These are phyloP conservation scores for Aporophyla nigra DNA, from an alignment of 2,888 invertebrate species.

Conservation along the genomic window DNA sequence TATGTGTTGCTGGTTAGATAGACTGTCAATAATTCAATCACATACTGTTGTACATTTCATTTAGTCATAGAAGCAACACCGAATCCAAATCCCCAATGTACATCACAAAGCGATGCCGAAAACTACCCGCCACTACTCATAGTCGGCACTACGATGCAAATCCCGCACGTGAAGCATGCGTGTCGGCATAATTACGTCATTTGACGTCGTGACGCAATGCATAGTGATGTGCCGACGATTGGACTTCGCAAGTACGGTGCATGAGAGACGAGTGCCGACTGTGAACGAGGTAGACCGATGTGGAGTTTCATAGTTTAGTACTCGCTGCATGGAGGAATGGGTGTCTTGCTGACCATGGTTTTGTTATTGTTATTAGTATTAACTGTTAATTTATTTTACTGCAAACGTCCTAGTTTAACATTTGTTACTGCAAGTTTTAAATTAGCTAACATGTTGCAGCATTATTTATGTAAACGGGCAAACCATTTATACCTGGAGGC, in stretches of 20 bases:
- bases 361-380: too few relatives aligned
- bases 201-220: slow-evolving; percentile 47
- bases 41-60: background rate
- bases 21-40: background rate
- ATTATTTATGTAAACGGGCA: too few relatives aligned
- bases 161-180: slow-evolving; percentile 42
- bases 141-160: slow-evolving; percentile 29
- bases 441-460: too few relatives aligned
- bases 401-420: too few relatives aligned
- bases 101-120: slow-evolving; percentile 12
- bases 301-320: background rate
- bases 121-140: slow-evolving; percentile 28
- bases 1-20: background rate
- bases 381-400: too few relatives aligned
- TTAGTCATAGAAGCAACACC: background rate
- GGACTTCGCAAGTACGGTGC: slow-evolving; percentile 2
- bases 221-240: slow-evolving; percentile 46
- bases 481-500: too few relatives aligned
- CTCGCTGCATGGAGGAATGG: too few relatives aligned
- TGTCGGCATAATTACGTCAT: slow-evolving; percentile 57
- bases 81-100: background rate
- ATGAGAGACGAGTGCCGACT: slow-evolving; percentile 14
- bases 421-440: too few relatives aligned
- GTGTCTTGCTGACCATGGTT: too few relatives aligned
- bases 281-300: slow-evolving; percentile 15